These are phyloP conservation scores for Nemurella pictetii DNA, from an alignment of 2,888 invertebrate genomes.

Conservation along the genomic window DNA sequence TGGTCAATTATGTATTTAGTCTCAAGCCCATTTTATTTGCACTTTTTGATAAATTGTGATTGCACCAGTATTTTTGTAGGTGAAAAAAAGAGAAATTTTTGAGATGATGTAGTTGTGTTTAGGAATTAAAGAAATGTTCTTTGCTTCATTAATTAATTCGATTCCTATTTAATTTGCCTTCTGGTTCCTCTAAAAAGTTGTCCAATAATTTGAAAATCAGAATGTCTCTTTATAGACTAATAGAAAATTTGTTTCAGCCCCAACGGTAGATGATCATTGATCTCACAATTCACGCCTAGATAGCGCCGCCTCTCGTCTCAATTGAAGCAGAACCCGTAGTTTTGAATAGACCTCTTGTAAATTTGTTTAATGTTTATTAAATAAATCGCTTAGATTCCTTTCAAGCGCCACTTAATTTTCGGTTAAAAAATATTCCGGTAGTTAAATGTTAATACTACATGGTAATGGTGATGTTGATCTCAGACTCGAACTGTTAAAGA, in stretches of 20 bases:
- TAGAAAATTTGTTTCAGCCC: too few species aligned
- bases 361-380: background rate
- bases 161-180: background rate
- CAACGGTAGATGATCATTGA: too few species aligned
- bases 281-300: too few species aligned
- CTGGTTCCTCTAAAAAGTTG: background rate
- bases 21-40: constrained; percentile 6
- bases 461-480: background rate
- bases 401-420: too few species aligned
- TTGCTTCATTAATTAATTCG: background rate
- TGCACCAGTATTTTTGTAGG: constrained; percentile 26
- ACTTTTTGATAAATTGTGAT: constrained; percentile 21
- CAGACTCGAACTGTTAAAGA: background rate
- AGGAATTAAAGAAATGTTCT: background rate
- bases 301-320: too few species aligned
- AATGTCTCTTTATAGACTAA: too few species aligned
- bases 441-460: too few species aligned
- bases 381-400: too few species aligned
- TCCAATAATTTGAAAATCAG: too few species aligned
- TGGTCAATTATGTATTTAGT: background rate
- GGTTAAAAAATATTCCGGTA: too few species aligned
- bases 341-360: too few species aligned
- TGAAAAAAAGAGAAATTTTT: constrained; percentile 5
- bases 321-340: too few species aligned
- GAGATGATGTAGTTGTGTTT: background rate